These are phyloP conservation scores for Synergus itoensis DNA, from an alignment of 2,888 invertebrate genomes.

Conservation along the genomic window DNA sequence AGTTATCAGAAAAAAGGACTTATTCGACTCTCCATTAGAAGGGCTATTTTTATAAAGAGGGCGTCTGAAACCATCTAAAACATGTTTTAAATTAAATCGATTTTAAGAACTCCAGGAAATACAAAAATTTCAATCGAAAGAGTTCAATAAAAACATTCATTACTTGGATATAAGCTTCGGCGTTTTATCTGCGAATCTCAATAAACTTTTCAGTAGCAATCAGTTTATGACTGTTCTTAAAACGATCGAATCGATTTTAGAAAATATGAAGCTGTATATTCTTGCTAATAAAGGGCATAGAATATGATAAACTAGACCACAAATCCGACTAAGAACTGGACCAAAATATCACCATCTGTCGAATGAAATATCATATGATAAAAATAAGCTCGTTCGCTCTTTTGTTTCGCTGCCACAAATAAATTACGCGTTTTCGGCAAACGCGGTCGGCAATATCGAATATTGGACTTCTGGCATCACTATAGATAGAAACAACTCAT, in stretches of 20 bases:
- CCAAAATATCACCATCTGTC: conserved; percentile 41
- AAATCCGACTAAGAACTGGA: conserved; percentile 18
- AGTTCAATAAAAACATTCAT: background rate
- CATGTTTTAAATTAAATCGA: background rate
- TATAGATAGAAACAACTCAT: conserved; percentile 1
- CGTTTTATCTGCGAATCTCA: background rate
- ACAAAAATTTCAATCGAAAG: background rate
- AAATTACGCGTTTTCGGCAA: conserved; percentile 24
- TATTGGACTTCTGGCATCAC: conserved; percentile 3
- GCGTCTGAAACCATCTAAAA: background rate
- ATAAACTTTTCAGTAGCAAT: background rate
- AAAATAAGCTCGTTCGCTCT: conserved; percentile 20
- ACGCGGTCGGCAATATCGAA: conserved; percentile 13
- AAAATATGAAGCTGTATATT: background rate
- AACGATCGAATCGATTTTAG: background rate
- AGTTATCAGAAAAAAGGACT: background rate
- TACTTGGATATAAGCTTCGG: background rate
- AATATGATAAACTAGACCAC: conserved; percentile 20
- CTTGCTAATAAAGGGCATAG: background rate
- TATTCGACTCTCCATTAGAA: background rate
- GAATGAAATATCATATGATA: conserved; percentile 27
- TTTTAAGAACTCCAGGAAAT: no score
- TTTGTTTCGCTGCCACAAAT: conserved; percentile 30
- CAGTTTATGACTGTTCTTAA: background rate
- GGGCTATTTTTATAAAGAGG: background rate